phyloP scores from a whole-genome alignment of 2,113 vertebrate genomes.

The Triplophysa siluroides region DNA sequence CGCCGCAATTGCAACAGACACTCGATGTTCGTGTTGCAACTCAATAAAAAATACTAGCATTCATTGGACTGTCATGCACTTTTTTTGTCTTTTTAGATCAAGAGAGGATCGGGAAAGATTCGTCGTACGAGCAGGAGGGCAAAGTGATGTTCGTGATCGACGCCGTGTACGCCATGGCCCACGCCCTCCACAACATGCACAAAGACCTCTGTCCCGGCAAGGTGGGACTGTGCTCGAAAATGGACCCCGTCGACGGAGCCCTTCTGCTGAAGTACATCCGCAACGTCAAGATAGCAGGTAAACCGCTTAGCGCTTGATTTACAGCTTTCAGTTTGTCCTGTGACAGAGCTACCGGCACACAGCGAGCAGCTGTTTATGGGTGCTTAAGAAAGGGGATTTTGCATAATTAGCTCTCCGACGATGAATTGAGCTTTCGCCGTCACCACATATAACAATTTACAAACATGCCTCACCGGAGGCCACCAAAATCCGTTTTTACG shows the following conservation, averaged over 20 bases:
- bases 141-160: slow-evolving; percentile 98
- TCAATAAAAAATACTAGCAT: no score
- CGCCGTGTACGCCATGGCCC: slow-evolving; percentile 94
- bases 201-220: slow-evolving; percentile 87
- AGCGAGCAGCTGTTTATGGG: slow-evolving; percentile 11
- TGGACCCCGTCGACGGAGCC: slow-evolving; percentile 91
- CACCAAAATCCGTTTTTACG: slow-evolving; percentile 20
- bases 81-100: slow-evolving; percentile 79
- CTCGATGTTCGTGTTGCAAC: neutral
- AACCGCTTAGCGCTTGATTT: neutral
- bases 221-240: slow-evolving; percentile 87
- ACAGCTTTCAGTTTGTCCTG: neutral
- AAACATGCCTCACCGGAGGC: neutral
- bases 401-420: slow-evolving; percentile 14
- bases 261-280: slow-evolving; percentile 95
- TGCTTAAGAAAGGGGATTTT: slow-evolving; percentile 26
- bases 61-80: neutral
- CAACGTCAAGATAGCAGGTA: slow-evolving; percentile 92
- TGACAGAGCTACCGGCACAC: neutral
- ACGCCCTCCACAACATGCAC: slow-evolving; percentile 95
- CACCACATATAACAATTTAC: slow-evolving; percentile 1
- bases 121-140: slow-evolving; percentile 92
- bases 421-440: slow-evolving; percentile 11
- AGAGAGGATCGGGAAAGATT: slow-evolving; percentile 93
- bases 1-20: no score